Evolutionary conservation across 2,888 invertebrate species (phyloP).

Genomic region (Caenorhabditis parvicauda): DNA sequence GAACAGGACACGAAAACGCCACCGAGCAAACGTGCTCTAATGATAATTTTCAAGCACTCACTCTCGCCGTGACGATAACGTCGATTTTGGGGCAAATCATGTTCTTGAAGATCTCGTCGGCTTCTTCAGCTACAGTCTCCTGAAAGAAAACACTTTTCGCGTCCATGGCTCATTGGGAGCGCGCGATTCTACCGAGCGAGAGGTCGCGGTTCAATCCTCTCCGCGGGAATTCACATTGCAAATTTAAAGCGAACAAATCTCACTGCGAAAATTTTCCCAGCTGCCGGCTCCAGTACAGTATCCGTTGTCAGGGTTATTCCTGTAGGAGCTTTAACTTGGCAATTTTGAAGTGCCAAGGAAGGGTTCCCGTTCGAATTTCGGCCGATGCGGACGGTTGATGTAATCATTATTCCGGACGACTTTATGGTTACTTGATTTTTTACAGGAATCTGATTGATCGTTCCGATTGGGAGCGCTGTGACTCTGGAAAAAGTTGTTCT

Average conservation of each 20-base stretch:
- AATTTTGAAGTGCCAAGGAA: conserved; percentile 14
- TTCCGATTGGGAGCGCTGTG: too few species aligned
- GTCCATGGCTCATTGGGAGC: neutral
- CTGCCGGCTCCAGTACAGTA: conserved; percentile 26
- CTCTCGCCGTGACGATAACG: conserved; percentile 28
- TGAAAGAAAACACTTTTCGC: conserved; percentile 1
- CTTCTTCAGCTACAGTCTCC: conserved; percentile 29
- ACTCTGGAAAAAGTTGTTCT: too few species aligned
- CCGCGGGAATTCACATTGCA: neutral
- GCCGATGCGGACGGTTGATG: conserved; percentile 17
- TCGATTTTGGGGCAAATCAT: conserved; percentile 32
- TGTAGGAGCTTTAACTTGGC: neutral
- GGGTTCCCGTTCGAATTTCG: conserved; percentile 34
- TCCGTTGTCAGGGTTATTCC: neutral
- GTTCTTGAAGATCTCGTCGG: conserved; percentile 23
- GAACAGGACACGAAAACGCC: too few species aligned
- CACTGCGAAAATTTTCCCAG: neutral
- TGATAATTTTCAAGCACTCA: conserved; percentile 2
- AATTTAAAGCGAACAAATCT: neutral
- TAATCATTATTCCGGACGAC: conserved; percentile 3
- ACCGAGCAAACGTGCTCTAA: too few species aligned
- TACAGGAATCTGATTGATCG: too few species aligned
- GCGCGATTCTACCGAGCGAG: neutral
- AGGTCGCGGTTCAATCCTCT: neutral
- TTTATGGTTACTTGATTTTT: conserved; percentile 2